phyloP scores from a whole-genome alignment of 2,888 invertebrate genomes.

The Sarcophaga variegata region DNA sequence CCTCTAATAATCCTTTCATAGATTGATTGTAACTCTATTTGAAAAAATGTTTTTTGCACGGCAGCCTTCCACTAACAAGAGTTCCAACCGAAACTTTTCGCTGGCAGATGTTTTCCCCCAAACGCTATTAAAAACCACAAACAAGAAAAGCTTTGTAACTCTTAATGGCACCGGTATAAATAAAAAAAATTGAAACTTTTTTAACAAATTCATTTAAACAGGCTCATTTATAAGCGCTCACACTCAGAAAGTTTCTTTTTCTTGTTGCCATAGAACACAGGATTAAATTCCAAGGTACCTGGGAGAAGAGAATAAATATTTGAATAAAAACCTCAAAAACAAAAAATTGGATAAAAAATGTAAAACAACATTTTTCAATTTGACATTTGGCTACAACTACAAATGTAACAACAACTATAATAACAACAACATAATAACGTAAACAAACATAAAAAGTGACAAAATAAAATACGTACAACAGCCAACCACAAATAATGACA shows the following conservation, averaged over 20 bases:
- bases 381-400: slow-evolving; percentile 55
- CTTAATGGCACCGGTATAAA: slow-evolving; percentile 18
- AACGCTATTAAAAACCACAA: slow-evolving; percentile 45
- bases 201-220: slow-evolving; percentile 48
- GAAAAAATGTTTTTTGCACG: too few relatives aligned
- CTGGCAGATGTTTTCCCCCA: too few relatives aligned
- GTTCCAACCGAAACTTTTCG: too few relatives aligned
- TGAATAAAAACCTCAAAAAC: slow-evolving; percentile 23
- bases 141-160: slow-evolving; percentile 55
- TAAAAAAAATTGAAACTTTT: slow-evolving; percentile 1
- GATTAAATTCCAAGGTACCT: slow-evolving; percentile 49
- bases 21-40: too few relatives aligned
- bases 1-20: too few relatives aligned
- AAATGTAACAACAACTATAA: background rate
- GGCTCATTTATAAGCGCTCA: slow-evolving; percentile 16
- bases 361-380: slow-evolving; percentile 68
- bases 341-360: slow-evolving; percentile 37
- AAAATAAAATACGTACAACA: slow-evolving; percentile 30
- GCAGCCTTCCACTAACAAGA: too few relatives aligned
- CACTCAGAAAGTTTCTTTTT: background rate
- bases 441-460: slow-evolving; percentile 51
- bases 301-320: background rate
- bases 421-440: background rate
- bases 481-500: slow-evolving; percentile 44
- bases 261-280: slow-evolving; percentile 48